A percentile compares a stretch with the other conserved stretches of the same genome.
phyloP scores from a whole-genome alignment of 2,113 vertebrate species.

The Podocnemis expansa region DNA sequence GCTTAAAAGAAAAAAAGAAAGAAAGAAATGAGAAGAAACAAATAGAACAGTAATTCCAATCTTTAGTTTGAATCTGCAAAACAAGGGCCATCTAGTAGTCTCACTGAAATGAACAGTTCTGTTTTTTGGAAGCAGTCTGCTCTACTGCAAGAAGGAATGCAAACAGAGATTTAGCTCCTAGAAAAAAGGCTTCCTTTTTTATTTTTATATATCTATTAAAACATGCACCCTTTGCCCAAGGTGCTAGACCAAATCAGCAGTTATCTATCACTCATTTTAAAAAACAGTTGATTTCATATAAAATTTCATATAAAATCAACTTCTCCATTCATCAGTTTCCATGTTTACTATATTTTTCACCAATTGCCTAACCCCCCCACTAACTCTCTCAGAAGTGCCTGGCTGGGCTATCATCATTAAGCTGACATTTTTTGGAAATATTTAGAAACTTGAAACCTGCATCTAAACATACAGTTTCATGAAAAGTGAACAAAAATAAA shows the following conservation, averaged over 20 bases:
- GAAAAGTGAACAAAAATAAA: background rate
- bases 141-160: background rate
- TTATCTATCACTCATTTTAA: background rate
- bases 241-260: background rate
- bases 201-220: background rate
- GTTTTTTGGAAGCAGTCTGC: background rate
- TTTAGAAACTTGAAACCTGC: background rate
- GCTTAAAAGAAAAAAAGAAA: slow-evolving; percentile 70
- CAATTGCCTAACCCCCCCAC: background rate
- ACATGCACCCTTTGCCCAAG: background rate
- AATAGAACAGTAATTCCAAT: background rate
- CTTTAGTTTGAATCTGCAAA: background rate
- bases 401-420: background rate
- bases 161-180: background rate
- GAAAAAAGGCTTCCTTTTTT: background rate
- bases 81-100: background rate
- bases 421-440: background rate
- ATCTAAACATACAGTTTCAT: background rate
- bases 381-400: background rate
- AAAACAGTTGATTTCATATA: background rate
- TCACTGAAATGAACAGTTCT: background rate
- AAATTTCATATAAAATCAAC: background rate
- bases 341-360: background rate
- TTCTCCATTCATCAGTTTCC: background rate
- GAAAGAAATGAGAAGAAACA: no score